Evolutionary conservation across 1,140 invertebrate genomes (phyloP), one percentile per base, ranked within the genome.

Genomic region (Bombus pascuorum): DNA sequence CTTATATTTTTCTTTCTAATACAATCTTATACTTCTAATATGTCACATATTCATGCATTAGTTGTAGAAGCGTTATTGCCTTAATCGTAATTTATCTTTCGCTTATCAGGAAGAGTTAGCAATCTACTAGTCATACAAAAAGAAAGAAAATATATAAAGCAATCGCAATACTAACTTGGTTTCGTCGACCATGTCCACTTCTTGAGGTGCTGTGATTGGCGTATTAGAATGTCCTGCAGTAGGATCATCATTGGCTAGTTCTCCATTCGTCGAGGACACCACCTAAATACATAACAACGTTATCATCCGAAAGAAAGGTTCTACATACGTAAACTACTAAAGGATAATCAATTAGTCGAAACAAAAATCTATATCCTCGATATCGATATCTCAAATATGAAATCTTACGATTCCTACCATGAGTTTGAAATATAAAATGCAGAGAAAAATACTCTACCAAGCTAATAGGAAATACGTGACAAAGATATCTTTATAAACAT

Each of bases 211-310:
- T 86, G 98, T 98, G 93, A 99, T 99, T 85, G 98, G 98, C 89
- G 98, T 99, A 95, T 99, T 99, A 93, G 98, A 99, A 95, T 99
- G 98, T 78, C 98, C 98, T 91, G 98, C 98, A 72, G 98, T 98
- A 42, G 98, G 98, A 96, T 99, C 98, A 95, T 99, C 99, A 90
- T 98, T 97, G 77, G 98, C 98, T 91, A 99, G 95, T 96, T 99
- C 99, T 90, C 98, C 98, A 95, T 99, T 99, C 81, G 98, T 99
- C 87, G 98, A 99, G 95, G 98, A 99, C 89, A 99, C 98, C 96
- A 99, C 98, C 98, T 99, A 96, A 90, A 91, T 94, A 93, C 91
- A 93, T 92, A 89, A 78, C 15, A 28, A 77, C 18, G n/a, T 74
- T 78, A 71, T 84, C 18, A 71, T 62, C 34, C 65, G 37, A 18